Evolutionary conservation across 2,113 vertebrate genomes (phyloP), one percentile per base, ranked within the genome.

Genomic region (Melospiza melodia): DNA sequence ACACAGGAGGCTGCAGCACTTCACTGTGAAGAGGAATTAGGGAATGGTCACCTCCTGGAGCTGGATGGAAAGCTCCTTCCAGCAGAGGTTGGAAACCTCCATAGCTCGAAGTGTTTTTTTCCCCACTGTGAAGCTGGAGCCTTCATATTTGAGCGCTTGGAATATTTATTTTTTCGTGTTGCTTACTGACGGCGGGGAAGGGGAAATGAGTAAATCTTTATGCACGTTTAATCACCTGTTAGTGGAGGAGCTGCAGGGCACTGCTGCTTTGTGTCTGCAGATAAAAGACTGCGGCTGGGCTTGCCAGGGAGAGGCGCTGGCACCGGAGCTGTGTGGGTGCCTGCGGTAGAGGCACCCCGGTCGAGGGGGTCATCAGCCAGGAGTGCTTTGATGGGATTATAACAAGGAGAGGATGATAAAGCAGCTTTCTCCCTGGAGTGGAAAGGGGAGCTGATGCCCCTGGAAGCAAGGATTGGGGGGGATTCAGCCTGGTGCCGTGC

Each of bases 181-280:
- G 90, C 87, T 93, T 84, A 69, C 90, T 89, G 87, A 87, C 30
- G 54, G 77, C 11, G 48, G 94, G 94, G 90, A 82, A 94, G 82
- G 84, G 93, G 92, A 89, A 93, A 89, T 82, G 69, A 96, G 84
- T 91, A 96, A 94, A 96, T 93, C 96, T 96, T 89, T 78, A 94
- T 94, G 93, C 84, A 72, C 77, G 75, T 94, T 75, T 93, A 95
- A 95, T 97, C 93, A 91, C 92, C 90, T 95, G 87, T 89, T 86
- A 89, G 87, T 2, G 12, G 77, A 68, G 77, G 66, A 95, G 87
- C 95, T 93, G 81, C 92, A 82, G 92, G 95, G 93, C 92, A 87
- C 77, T 77, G 77, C 91, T 94, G 93, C 78, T 84, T 75, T 67
- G 27, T 2, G 48, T 84, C 87, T 81, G 77, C 69, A 85, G 90